Evolutionary conservation across 2,113 vertebrate genomes (phyloP), one percentile per base, ranked within the genome.

Genomic region (Camarhynchus parvulus): DNA sequence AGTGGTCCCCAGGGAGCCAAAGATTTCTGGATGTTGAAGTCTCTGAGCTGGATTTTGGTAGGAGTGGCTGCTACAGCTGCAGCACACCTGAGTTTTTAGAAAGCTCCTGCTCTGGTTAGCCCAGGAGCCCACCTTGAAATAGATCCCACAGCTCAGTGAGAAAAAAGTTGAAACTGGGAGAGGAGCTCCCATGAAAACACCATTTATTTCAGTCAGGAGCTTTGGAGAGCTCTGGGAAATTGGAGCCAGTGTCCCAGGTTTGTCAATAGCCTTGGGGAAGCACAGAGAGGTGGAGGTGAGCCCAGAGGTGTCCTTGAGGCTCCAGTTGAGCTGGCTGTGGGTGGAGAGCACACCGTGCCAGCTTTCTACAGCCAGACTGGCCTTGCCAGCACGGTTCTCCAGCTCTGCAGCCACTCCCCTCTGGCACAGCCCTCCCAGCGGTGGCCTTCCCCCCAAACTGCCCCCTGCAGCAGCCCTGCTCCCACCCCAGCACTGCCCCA

Each of bases 141-240:
- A 93, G 55, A 83, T 24, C 42, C 23, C 23, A 5, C 5, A 10
- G 23, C 33, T 83, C n/a, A 49, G 2, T 56, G 84, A 56, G 62
- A 73, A 20, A 63, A 13, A 37, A 41, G 59, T 10, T 73, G 63
- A 83, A 82, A n/a, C 1, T 4, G 53, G 69, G 72, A 30, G 35
- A 41, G 27, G 31, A 81, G 4, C 41, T 62, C 15, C 25, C 28
- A 22, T 62, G 53, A 35, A 83, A 94, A 58, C 44, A 81, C 16
- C 13, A 2, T 83, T 83, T 61, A 9, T 56, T 95, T 88, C 50
- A 55, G 37, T 55, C 2, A 0, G 58, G 78, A 90, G 67, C 85
- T 91, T 52, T 7, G 7, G 50, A 81, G 76, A 74, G 73, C 83
- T 83, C 63, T 95, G 68, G 67, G 85, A 90, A 94, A 80, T 25